Percentiles rank a stretch among this genome's conserved stretches.
Conservation (phyloP, 2,888 invertebrate species). For the Caenorhabditis afra region DNA sequence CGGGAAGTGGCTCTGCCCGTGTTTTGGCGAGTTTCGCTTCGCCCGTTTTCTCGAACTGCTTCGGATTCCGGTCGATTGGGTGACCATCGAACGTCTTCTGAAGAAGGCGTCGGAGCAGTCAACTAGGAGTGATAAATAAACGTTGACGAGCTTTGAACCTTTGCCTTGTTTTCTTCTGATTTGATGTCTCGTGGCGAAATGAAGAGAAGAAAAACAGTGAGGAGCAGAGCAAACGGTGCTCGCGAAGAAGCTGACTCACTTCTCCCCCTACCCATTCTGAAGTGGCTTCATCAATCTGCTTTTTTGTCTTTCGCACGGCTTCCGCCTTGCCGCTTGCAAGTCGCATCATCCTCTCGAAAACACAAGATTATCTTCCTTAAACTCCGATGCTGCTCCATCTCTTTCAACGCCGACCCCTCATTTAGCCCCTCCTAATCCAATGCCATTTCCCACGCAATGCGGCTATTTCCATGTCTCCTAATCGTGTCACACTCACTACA, state of each 20-base stretch:
- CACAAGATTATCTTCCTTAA: conserved; percentile 14
- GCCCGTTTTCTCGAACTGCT: neutral
- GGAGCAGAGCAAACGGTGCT: conserved; percentile 9
- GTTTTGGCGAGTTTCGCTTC: conserved; percentile 29
- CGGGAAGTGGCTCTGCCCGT: conserved; percentile 23
- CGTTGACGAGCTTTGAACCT: conserved; percentile 33
- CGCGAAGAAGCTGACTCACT: conserved; percentile 2
- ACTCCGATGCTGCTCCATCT: conserved; percentile 8
- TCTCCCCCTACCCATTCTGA: conserved; percentile 12
- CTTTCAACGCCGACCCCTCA: conserved; percentile 18
- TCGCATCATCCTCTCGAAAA: conserved; percentile 11
- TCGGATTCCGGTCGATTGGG: conserved; percentile 4
- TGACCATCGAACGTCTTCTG: conserved; percentile 2
- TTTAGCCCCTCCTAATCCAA: conserved; percentile 33
- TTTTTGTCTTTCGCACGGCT: conserved; percentile 31
- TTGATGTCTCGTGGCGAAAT: conserved; percentile 23
- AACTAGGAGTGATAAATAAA: conserved; percentile 24
- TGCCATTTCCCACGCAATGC: conserved; percentile 37
- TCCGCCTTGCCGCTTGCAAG: conserved; percentile 26
- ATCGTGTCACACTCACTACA: conserved; percentile 37
- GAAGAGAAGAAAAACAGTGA: conserved; percentile 5
- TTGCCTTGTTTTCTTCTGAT: conserved; percentile 25
- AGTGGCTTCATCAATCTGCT: conserved; percentile 22
- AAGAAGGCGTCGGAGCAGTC: conserved; percentile 7
- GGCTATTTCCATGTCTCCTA: conserved; percentile 26